phyloP scores from a whole-genome alignment of 2,797 vertebrate species.

The Hoplostethus mediterraneus region DNA sequence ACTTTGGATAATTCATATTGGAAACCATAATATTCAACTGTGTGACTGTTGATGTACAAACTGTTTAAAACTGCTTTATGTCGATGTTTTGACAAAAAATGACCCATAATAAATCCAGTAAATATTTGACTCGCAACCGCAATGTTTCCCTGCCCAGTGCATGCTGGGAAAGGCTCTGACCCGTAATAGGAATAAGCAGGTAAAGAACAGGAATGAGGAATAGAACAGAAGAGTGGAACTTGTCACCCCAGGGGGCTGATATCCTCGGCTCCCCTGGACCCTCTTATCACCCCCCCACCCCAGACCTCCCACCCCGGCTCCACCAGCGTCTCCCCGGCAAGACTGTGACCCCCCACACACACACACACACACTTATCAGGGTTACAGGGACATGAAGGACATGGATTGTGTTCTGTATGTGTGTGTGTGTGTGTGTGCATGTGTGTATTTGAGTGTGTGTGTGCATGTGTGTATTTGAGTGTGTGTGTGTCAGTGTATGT shows the following conservation, averaged over 20 bases:
- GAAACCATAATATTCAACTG: no score
- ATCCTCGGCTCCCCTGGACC: conserved; percentile 83
- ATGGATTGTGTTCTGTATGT: conserved; percentile 14
- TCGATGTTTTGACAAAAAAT: no score
- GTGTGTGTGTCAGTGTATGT: conserved; percentile 4
- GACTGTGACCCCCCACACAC: conserved; percentile 39
- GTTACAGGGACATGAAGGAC: no score
- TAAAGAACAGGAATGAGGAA: not conserved
- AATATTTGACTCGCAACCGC: no score
- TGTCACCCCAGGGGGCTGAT: conserved; percentile 85
- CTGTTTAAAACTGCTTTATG: no score
- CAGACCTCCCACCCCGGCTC: conserved; percentile 84
- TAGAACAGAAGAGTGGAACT: conserved; percentile 78
- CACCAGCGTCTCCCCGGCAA: conserved; percentile 80
- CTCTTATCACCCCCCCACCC: conserved; percentile 87
- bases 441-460: conserved; percentile 37
- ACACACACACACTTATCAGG: no score
- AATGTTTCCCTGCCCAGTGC: no score
- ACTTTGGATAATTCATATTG: no score
- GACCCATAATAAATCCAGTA: no score
- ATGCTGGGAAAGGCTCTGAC: no score
- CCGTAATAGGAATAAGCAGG: no score
- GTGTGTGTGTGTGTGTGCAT: conserved; percentile 52
- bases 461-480: conserved; percentile 3
- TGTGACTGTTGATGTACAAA: no score